Evolutionary conservation across 1,140 invertebrate genomes (phyloP).

Genomic region (Procambarus clarkii): DNA sequence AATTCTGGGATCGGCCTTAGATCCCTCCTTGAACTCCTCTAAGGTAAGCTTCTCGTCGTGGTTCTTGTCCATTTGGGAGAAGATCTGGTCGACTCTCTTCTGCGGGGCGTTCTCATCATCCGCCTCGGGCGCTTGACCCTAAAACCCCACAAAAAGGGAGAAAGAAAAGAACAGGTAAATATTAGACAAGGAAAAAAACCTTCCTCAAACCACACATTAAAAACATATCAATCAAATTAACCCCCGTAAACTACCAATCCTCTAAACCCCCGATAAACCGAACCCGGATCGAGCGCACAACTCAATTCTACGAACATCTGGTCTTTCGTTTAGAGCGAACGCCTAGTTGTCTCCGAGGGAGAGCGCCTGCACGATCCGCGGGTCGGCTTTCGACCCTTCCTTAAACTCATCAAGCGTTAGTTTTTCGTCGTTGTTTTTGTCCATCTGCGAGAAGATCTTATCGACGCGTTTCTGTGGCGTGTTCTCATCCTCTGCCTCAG

Average conservation of each 20-base stretch:
- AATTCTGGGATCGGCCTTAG: conserved; percentile 98
- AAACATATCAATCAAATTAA: no score
- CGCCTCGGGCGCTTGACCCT: conserved; percentile 86
- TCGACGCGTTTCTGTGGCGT: conserved; percentile 96
- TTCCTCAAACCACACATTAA: no score
- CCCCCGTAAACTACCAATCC: no score
- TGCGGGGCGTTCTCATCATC: conserved; percentile 97
- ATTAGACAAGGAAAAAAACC: no score
- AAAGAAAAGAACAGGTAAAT: not conserved
- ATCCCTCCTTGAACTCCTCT: conserved; percentile 98
- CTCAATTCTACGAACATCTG: no score
- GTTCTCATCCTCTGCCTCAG: conserved; percentile 93
- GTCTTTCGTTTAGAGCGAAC: no score
- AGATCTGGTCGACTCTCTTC: conserved; percentile 97
- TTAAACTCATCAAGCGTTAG: conserved; percentile 98
- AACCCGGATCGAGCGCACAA: no score
- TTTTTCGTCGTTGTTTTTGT: conserved; percentile 98
- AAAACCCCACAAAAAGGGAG: not conserved
- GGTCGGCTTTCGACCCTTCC: conserved; percentile 98
- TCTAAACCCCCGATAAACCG: no score
- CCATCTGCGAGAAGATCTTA: conserved; percentile 98
- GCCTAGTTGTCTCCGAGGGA: conserved; percentile 75
- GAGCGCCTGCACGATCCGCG: conserved; percentile 94
- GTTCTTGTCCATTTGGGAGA: conserved; percentile 99
- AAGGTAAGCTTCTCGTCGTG: conserved; percentile 98